Percentiles rank a stretch among this genome's conserved stretches.
Evolutionary conservation across 2,113 vertebrate genomes (phyloP).

Genomic region (Eubucco bourcierii): DNA sequence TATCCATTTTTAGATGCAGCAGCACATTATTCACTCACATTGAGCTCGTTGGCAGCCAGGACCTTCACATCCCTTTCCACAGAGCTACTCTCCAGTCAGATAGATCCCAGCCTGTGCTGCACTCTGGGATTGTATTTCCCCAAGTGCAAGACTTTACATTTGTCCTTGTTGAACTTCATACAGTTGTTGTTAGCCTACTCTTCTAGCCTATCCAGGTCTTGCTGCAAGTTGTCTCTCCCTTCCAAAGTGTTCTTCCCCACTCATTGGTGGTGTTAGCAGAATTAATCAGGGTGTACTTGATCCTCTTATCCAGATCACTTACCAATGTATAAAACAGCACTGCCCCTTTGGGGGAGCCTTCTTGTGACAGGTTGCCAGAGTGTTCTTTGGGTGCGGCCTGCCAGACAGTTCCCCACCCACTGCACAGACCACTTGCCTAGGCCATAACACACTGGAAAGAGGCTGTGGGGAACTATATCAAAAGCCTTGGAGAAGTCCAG

Average conservation of each 20-base stretch:
- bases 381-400: background rate
- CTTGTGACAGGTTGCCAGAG: background rate
- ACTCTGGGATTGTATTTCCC: background rate
- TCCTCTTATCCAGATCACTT: background rate
- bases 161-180: background rate
- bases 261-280: background rate
- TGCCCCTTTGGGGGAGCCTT: background rate
- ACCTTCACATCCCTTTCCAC: background rate
- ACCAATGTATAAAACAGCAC: background rate
- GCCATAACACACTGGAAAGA: background rate
- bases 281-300: background rate
- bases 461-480: background rate
- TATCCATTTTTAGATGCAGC: too few species aligned
- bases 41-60: background rate
- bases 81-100: background rate
- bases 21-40: background rate
- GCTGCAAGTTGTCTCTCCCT: background rate
- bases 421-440: background rate
- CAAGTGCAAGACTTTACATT: background rate
- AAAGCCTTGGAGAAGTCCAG: background rate
- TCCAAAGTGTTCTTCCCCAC: background rate
- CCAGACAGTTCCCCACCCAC: background rate
- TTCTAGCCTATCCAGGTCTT: background rate
- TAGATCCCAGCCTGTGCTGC: background rate
- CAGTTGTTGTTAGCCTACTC: background rate